These are phyloP conservation scores for Beroe ovata DNA, from an alignment of 37 sponge, comb jelly and placozoan species.

Conservation along the genomic window DNA sequence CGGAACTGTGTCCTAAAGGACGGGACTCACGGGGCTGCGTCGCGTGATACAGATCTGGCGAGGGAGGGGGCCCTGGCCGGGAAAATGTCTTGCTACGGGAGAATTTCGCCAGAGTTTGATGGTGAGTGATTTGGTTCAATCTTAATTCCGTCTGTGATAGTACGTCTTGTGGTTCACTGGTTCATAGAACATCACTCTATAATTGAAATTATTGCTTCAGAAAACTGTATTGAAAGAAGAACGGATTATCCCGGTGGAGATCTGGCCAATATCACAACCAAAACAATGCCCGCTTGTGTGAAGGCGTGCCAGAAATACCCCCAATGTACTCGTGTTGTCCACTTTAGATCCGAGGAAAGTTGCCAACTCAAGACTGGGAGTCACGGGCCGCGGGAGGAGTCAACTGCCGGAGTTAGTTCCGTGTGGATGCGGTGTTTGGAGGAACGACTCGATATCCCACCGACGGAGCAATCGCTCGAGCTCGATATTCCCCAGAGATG, in stretches of 20 bases:
- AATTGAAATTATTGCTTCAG: too few species aligned
- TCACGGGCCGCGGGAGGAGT: not conserved
- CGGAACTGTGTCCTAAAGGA: conserved; percentile 39
- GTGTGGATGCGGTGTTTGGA: conserved; percentile 32
- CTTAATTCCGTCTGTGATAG: too few species aligned
- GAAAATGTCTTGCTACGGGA: not conserved
- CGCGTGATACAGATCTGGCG: not conserved
- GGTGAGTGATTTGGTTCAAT: too few species aligned
- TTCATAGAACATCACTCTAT: too few species aligned
- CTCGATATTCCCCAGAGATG: not conserved
- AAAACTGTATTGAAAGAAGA: conserved; percentile 16
- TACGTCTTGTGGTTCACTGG: too few species aligned
- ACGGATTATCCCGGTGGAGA: conserved; percentile 13
- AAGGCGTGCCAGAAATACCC: not conserved
- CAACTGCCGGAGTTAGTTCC: not conserved
- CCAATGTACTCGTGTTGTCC: not conserved
- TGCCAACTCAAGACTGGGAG: conserved; percentile 3
- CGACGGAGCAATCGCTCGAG: not conserved
- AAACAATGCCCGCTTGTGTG: not conserved
- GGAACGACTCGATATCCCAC: not conserved
- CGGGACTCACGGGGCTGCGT: not conserved
- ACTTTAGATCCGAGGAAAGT: not conserved
- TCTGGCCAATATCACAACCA: not conserved
- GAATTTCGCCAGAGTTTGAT: not conserved
- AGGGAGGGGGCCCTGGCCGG: conserved; percentile 31